phyloP scores from a whole-genome alignment of 2,888 invertebrate species.

The Eremobia ochroleuca region DNA sequence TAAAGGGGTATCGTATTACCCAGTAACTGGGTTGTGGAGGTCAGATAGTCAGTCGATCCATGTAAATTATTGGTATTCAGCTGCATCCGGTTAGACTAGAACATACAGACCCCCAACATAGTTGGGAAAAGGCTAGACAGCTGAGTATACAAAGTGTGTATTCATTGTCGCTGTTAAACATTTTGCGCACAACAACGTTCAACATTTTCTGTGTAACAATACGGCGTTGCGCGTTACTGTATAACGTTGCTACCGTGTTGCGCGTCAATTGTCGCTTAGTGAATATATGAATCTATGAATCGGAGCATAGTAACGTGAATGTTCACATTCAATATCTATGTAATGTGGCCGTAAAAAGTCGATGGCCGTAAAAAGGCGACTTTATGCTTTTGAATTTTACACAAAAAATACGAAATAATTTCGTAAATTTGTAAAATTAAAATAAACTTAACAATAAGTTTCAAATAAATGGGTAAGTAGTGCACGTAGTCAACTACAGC shows the following conservation, averaged over 20 bases:
- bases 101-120: too few species aligned
- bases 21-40: too few species aligned
- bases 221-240: background rate
- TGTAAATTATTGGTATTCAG: too few species aligned
- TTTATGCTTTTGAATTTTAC: background rate
- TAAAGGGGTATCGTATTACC: too few species aligned
- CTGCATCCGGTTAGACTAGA: too few species aligned
- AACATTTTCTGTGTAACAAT: background rate
- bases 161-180: background rate
- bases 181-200: background rate
- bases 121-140: too few species aligned
- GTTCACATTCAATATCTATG: background rate
- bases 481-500: background rate
- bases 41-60: too few species aligned
- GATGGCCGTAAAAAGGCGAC: background rate
- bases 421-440: background rate
- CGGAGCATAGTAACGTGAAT: slow-evolving; percentile 1
- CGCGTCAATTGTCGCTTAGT: background rate
- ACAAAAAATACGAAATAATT: background rate
- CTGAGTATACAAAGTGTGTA: background rate
- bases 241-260: background rate
- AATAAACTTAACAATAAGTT: slow-evolving; percentile 7
- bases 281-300: background rate
- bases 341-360: background rate
- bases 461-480: background rate